Evolutionary conservation across 2,888 invertebrate genomes (phyloP).

Genomic region (Ochropleura leucogaster): DNA sequence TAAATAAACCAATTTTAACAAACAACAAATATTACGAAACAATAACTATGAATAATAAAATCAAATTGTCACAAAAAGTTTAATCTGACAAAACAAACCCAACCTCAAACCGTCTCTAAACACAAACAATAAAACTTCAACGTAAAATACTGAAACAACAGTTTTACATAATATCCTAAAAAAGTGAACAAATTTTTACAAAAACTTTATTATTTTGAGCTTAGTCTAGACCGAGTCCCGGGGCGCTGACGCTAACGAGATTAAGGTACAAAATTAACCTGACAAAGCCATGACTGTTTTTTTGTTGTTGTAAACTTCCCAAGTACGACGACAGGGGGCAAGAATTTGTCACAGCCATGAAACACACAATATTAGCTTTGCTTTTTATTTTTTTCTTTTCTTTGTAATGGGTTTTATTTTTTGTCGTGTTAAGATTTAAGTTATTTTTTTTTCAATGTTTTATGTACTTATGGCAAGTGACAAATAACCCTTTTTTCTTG

Average conservation of each 20-base stretch:
- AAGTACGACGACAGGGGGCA: too few relatives aligned
- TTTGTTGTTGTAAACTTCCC: too few relatives aligned
- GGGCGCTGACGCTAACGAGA: neutral
- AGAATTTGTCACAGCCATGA: too few relatives aligned
- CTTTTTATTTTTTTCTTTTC: too few relatives aligned
- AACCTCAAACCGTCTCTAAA: neutral
- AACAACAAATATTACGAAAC: neutral
- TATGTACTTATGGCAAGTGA: too few relatives aligned
- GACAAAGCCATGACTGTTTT: neutral
- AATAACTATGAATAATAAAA: neutral
- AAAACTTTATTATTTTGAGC: conserved; percentile 17
- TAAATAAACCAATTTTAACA: neutral
- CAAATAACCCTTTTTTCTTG: too few relatives aligned
- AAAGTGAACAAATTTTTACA: neutral
- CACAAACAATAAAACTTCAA: neutral
- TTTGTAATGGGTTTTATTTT: too few relatives aligned
- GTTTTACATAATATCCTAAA: conserved; percentile 12
- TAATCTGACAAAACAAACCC: neutral
- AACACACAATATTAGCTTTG: too few relatives aligned
- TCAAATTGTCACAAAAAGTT: neutral
- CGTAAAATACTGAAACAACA: neutral
- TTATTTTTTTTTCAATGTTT: too few relatives aligned
- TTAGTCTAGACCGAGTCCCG: conserved; percentile 3
- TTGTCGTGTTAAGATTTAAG: too few relatives aligned
- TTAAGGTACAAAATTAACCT: neutral